phyloP scores from a whole-genome alignment of 2,113 vertebrate genomes.

The Sminthopsis crassicaudata region DNA sequence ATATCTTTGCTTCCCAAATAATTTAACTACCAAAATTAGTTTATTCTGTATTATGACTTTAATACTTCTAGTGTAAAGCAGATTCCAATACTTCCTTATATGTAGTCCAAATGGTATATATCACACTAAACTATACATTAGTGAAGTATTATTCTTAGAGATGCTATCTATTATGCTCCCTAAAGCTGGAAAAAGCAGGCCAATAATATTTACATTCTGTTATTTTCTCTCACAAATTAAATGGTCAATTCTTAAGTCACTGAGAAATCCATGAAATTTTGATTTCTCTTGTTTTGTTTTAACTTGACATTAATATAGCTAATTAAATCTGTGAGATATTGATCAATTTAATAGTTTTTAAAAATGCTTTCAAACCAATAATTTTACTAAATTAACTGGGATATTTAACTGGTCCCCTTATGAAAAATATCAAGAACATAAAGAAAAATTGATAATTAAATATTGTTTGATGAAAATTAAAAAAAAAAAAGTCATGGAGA shows the following conservation, averaged over 20 bases:
- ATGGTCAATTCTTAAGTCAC: background rate
- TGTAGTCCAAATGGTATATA: background rate
- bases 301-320: background rate
- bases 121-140: background rate
- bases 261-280: background rate
- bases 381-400: background rate
- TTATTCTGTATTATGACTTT: background rate
- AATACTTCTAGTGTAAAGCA: background rate
- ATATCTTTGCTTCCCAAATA: background rate
- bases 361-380: background rate
- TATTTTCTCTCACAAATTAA: background rate
- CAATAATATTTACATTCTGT: background rate
- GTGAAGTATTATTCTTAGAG: background rate
- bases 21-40: background rate
- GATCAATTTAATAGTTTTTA: background rate
- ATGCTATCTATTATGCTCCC: background rate
- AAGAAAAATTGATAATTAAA: background rate
- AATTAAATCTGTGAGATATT: background rate
- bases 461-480: background rate
- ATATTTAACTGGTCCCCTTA: background rate
- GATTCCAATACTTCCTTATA: background rate
- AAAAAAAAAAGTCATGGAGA: background rate
- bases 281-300: background rate
- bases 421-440: background rate
- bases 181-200: background rate